phyloP scores from a whole-genome alignment of 2,797 vertebrate species.

The Limnodromus scolopaceus region DNA sequence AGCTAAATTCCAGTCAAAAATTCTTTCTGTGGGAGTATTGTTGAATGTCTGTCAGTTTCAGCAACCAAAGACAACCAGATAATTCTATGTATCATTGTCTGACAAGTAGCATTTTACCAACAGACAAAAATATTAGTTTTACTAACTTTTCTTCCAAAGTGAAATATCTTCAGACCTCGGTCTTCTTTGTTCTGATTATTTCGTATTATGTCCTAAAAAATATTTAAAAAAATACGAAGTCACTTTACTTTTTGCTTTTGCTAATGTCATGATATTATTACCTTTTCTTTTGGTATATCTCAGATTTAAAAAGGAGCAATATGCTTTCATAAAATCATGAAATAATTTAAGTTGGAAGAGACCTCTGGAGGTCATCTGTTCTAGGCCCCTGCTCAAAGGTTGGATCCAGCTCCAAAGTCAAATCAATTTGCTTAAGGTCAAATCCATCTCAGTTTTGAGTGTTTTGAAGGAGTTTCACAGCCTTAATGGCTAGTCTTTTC shows the following conservation, averaged over 20 bases:
- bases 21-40: not conserved
- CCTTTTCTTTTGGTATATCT: not conserved
- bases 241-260: not conserved
- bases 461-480: not conserved
- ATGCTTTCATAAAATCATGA: not conserved
- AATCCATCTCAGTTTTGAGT: not conserved
- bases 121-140: not conserved
- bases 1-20: not conserved
- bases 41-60: constrained; percentile 6
- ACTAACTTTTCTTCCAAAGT: not conserved
- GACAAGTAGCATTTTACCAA: not conserved
- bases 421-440: not conserved
- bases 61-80: not conserved
- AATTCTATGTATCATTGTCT: not conserved
- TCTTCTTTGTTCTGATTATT: not conserved
- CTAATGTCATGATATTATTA: not conserved
- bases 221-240: rapidly evolving
- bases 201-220: not conserved
- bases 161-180: not conserved
- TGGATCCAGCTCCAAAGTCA: not conserved
- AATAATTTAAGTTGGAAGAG: not conserved
- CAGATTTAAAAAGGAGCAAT: not conserved
- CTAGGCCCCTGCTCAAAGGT: not conserved
- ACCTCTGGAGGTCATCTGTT: not conserved
- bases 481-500: not conserved